Percentiles rank a stretch among this genome's conserved stretches.
Evolutionary conservation across 2,113 vertebrate species (phyloP).

Genomic region (Neotragus pygmaeus): DNA sequence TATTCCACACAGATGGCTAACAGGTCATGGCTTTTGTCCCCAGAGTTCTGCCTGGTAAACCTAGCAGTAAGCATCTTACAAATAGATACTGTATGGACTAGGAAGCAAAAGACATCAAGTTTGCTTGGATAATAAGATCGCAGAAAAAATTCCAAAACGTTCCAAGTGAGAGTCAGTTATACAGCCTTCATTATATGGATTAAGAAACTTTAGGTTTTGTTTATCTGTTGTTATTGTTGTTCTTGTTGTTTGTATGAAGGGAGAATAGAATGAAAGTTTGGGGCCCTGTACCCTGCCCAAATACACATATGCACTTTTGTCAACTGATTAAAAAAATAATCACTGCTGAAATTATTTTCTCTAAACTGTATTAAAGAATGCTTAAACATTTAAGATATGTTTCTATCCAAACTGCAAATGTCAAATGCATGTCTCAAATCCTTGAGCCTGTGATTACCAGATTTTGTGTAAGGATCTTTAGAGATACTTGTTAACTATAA

Average conservation of each 20-base stretch:
- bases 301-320: not conserved
- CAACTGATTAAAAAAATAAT: not conserved
- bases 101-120: slow-evolving; percentile 23
- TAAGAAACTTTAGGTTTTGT: not conserved
- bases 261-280: not conserved
- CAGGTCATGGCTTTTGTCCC: slow-evolving; percentile 71
- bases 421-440: not conserved
- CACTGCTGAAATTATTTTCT: not conserved
- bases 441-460: not conserved
- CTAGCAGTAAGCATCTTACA: slow-evolving; percentile 71
- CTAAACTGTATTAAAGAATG: not conserved
- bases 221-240: not conserved
- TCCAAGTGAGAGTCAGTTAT: not conserved
- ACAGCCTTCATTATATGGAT: not conserved
- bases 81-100: slow-evolving; percentile 53
- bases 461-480: not conserved
- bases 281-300: not conserved
- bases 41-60: slow-evolving; percentile 68
- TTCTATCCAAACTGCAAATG: not conserved
- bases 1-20: slow-evolving; percentile 76
- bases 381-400: not conserved
- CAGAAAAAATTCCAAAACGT: not conserved
- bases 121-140: slow-evolving; percentile 33
- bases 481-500: not conserved
- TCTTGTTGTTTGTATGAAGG: not conserved